These are phyloP conservation scores for Andrena bicolor DNA, from an alignment of 2,888 invertebrate species.

Conservation along the genomic window DNA sequence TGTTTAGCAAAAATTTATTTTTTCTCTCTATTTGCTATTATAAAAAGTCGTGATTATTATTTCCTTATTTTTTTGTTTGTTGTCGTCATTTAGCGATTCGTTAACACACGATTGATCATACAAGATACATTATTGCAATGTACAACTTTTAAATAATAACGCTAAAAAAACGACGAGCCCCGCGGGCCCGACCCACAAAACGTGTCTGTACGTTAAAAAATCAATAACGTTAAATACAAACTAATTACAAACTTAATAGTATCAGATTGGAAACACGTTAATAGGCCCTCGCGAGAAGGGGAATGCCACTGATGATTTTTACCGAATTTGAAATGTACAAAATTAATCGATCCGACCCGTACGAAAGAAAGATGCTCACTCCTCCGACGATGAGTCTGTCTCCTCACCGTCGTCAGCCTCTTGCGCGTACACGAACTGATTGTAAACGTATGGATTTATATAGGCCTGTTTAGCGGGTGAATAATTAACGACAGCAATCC, in stretches of 20 bases:
- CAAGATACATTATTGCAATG: slow-evolving; percentile 82
- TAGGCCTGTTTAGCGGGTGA: slow-evolving; percentile 79
- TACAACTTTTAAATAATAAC: slow-evolving; percentile 79
- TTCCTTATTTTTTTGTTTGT: slow-evolving; percentile 57
- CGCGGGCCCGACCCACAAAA: slow-evolving; percentile 58
- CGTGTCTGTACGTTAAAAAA: slow-evolving; percentile 71
- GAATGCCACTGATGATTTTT: slow-evolving; percentile 59
- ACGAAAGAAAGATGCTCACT: slow-evolving; percentile 66
- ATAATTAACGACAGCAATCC: slow-evolving; percentile 81
- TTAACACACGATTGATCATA: slow-evolving; percentile 75
- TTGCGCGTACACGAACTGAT: slow-evolving; percentile 75
- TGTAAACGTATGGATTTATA: slow-evolving; percentile 79
- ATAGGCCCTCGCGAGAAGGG: slow-evolving; percentile 23
- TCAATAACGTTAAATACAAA: slow-evolving; percentile 82
- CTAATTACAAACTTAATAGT: slow-evolving; percentile 85
- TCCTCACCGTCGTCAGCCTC: slow-evolving; percentile 71
- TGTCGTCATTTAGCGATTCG: slow-evolving; percentile 55
- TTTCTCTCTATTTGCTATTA: slow-evolving; percentile 63
- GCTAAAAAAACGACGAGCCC: slow-evolving; percentile 66
- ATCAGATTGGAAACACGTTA: slow-evolving; percentile 67
- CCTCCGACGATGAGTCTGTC: slow-evolving; percentile 79
- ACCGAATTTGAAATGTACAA: slow-evolving; percentile 63
- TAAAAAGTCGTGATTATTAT: slow-evolving; percentile 66
- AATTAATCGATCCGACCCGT: slow-evolving; percentile 59
- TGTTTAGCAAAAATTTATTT: slow-evolving; percentile 78